phyloP scores from a whole-genome alignment of 53 echinoderm and acorn worm genomes.

The Actinopyga echinites region DNA sequence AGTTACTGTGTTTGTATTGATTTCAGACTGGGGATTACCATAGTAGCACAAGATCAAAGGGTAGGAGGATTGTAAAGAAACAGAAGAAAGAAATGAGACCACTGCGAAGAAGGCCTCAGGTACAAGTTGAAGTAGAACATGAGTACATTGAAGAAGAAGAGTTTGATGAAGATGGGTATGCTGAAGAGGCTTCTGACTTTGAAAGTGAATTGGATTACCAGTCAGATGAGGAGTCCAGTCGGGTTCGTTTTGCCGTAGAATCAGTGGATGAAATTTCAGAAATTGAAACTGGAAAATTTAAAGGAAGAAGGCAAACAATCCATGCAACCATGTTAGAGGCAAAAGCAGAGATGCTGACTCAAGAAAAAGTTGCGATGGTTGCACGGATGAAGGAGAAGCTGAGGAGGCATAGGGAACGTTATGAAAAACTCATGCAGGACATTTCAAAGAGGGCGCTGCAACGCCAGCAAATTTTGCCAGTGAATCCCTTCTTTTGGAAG shows the following conservation, averaged over 20 bases:
- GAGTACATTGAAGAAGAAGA: neutral
- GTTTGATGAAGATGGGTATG: neutral
- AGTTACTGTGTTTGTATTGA: neutral
- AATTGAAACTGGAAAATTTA: neutral
- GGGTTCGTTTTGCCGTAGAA: neutral
- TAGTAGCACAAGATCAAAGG: neutral
- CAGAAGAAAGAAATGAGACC: conserved; percentile 24
- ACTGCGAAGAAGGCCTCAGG: neutral
- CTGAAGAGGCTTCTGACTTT: neutral
- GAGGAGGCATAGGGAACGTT: conserved; percentile 62
- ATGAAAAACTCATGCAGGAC: conserved; percentile 53
- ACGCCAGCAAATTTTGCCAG: conserved; percentile 48
- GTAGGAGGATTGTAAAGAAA: conserved; percentile 1
- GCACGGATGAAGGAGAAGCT: conserved; percentile 63
- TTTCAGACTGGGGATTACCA: neutral
- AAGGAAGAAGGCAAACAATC: conserved; percentile 22
- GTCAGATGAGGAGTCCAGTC: neutral
- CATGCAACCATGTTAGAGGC: conserved; percentile 72
- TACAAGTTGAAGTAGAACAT: neutral
- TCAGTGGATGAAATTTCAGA: neutral
- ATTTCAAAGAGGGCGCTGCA: neutral
- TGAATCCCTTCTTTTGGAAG: conserved; percentile 50
- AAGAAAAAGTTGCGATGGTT: conserved; percentile 70
- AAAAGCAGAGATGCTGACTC: conserved; percentile 49
- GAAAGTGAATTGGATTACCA: conserved; percentile 16